These are phyloP conservation scores for Pogonomyrmex californicus DNA, from an alignment of 1,140 invertebrate species.

Conservation along the genomic window DNA sequence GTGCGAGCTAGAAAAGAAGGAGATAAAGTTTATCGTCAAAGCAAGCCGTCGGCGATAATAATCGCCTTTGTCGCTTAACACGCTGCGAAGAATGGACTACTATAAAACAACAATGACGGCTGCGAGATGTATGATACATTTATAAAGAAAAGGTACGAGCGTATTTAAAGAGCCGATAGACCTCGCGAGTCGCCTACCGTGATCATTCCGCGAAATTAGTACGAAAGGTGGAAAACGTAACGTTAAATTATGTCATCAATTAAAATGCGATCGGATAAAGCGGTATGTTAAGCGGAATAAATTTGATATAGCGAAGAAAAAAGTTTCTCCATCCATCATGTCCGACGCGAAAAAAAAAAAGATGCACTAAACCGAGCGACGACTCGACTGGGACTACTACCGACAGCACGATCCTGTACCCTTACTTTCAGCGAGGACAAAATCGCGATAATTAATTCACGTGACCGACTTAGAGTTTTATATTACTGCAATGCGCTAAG, in stretches of 20 bases:
- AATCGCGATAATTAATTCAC: conserved; percentile 60
- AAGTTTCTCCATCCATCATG: conserved; percentile 12
- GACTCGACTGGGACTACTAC: conserved; percentile 13
- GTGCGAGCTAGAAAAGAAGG: conserved; percentile 28
- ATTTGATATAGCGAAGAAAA: conserved; percentile 20
- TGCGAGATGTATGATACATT: neutral
- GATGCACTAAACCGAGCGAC: conserved; percentile 12
- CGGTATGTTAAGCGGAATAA: conserved; percentile 11
- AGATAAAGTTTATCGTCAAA: conserved; percentile 45
- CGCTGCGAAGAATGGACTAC: neutral
- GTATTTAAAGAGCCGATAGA: neutral
- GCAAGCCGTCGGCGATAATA: neutral
- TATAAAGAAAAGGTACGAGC: neutral
- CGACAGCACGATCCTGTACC: neutral
- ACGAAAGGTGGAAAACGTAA: neutral
- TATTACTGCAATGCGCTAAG: conserved; percentile 64
- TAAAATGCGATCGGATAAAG: neutral
- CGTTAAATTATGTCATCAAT: conserved; percentile 24
- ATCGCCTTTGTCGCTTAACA: conserved; percentile 22
- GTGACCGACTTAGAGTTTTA: conserved; percentile 62
- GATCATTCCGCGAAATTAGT: neutral
- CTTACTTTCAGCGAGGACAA: conserved; percentile 41
- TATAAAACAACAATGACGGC: neutral
- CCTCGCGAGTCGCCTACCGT: neutral
- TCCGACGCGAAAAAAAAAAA: conserved; percentile 7